Conservation (phyloP, 2,888 invertebrate genomes). For the Cyaniris semiargus region DNA sequence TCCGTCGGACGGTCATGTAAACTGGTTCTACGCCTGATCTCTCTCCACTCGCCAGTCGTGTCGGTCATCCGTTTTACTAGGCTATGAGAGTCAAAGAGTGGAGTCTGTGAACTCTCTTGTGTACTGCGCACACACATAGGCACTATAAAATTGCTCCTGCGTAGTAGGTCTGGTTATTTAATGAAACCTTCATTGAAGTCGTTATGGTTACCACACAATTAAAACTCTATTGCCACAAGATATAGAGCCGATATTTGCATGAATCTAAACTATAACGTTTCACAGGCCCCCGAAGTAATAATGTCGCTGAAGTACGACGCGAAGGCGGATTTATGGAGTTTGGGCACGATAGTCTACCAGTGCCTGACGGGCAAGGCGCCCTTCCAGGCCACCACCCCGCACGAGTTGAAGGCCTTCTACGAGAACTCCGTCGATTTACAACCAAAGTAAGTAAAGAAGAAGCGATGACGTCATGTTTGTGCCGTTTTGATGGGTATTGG, state of each 20-base stretch:
- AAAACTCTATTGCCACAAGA: too few species aligned
- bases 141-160: not conserved
- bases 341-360: constrained; percentile 99
- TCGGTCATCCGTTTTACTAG: not conserved
- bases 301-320: constrained; percentile 99
- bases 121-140: not conserved
- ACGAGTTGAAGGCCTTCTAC: constrained; percentile 97
- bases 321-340: constrained; percentile 99
- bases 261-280: not conserved
- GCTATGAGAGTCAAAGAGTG: too few species aligned
- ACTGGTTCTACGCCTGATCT: not conserved
- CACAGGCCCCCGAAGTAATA: constrained; percentile 97
- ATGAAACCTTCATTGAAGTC: too few species aligned
- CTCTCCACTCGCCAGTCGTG: not conserved
- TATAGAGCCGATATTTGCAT: too few species aligned
- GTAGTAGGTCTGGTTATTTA: too few species aligned
- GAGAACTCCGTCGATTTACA: constrained; percentile 95
- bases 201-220: not conserved
- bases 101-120: too few species aligned
- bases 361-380: constrained; percentile 99
- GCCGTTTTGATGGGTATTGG: not conserved
- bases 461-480: not conserved
- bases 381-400: constrained; percentile 98
- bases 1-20: not conserved
- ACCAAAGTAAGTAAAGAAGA: constrained; percentile 86